Evolutionary conservation across 2,797 vertebrate species (phyloP), one percentile per base, ranked within the genome.

Genomic region (Hippocampus kuda): DNA sequence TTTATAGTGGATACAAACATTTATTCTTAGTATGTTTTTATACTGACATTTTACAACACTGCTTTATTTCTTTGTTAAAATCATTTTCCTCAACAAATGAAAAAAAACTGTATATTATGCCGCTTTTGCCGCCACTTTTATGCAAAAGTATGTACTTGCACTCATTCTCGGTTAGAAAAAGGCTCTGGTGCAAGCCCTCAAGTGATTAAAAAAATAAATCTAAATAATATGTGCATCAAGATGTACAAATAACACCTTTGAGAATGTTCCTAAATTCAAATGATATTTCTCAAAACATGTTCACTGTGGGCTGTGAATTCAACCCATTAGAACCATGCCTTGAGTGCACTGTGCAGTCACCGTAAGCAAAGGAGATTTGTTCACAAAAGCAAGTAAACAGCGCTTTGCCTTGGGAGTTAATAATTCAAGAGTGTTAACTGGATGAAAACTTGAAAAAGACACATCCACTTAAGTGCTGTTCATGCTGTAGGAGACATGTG

Each of bases 381-480:
- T 42, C 66, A 30, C 26, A 62, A 63, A 66, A 70, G 56, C 72
- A 66, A 74, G 44, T 60, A 61, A 62, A 72, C 65, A 26, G 51
- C 41, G 53, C 61, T 71, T 74, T 70, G 54, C 42, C 62, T 70
- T 70, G 59, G 75, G 62, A 53, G 69, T 75, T 65, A 65, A 65
- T 65, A 65, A 65, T 65, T 65, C 24, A 66, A n/a, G 46, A 53
- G 9, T 15, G 49, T 51, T 34, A 66, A 66, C 26, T 15, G 49
- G 20, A 44, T 27, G 63, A 65, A 65, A 65, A 65, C 42, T 65
- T 51, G 46, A 20, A 66, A 66, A 66, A 68, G 30, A 66, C 24
- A 24, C 54, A 70, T 70, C 41, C 30, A 18, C 11, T 65, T 54
- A 72, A 53, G 64, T 68, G 51, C 41, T 42, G 44, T 42, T 65